Evolutionary conservation across 2,113 vertebrate genomes (phyloP).

Genomic region (Podilymbus podiceps): DNA sequence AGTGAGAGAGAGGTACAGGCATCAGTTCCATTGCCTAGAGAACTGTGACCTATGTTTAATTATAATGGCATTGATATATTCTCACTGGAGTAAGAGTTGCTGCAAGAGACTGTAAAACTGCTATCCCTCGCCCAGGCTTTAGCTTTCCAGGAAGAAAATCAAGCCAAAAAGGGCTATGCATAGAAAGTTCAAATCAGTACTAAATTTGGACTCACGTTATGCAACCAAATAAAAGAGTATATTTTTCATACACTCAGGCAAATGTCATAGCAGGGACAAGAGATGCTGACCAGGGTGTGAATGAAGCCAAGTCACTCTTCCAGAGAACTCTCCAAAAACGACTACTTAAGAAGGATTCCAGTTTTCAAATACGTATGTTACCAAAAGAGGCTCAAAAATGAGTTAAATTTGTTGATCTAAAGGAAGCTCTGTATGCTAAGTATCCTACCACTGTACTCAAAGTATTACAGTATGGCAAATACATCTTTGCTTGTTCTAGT

Average conservation of each 20-base stretch:
- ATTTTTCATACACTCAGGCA: slow-evolving; percentile 12
- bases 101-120: background rate
- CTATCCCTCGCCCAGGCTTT: background rate
- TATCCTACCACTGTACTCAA: background rate
- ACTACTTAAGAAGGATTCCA: background rate
- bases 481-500: background rate
- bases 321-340: background rate
- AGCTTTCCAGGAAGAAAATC: background rate
- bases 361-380: background rate
- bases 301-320: slow-evolving; percentile 1
- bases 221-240: background rate
- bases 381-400: background rate
- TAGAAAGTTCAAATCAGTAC: background rate
- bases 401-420: background rate
- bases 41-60: background rate
- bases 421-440: background rate
- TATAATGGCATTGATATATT: background rate
- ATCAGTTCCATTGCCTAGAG: background rate
- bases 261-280: slow-evolving; percentile 12
- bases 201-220: background rate
- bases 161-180: background rate
- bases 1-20: background rate
- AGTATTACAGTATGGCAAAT: background rate
- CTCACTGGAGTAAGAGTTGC: background rate
- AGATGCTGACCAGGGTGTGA: slow-evolving; percentile 10